These are phyloP conservation scores for Rissa tridactyla DNA, from an alignment of 2,113 vertebrate genomes.

Conservation along the genomic window DNA sequence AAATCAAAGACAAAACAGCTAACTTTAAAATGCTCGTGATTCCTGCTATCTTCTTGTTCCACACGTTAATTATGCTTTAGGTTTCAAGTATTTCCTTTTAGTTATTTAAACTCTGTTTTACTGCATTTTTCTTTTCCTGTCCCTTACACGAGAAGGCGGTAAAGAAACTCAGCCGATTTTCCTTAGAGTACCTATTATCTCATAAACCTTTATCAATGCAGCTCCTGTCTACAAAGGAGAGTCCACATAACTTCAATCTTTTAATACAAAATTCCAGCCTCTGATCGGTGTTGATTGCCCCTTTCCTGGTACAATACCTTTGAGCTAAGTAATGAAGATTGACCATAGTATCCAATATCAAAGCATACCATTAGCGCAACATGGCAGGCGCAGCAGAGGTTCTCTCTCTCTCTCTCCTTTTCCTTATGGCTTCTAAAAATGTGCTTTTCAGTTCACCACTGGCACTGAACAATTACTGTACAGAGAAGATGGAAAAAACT, in stretches of 20 bases:
- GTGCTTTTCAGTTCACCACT: background rate
- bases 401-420: background rate
- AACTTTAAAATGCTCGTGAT: background rate
- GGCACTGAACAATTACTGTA: constrained; percentile 15
- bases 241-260: background rate
- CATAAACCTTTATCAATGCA: background rate
- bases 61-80: background rate
- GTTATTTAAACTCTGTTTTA: background rate
- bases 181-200: background rate
- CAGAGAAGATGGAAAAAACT: constrained; percentile 45
- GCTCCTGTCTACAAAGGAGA: background rate
- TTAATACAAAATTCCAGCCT: background rate
- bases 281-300: background rate
- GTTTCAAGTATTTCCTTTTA: constrained; percentile 7
- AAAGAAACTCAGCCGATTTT: background rate
- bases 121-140: background rate
- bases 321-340: constrained; percentile 1
- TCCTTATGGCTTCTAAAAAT: background rate
- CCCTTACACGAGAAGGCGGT: background rate
- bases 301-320: background rate
- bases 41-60: background rate
- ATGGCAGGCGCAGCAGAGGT: background rate
- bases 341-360: constrained; percentile 22
- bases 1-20: background rate
- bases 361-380: background rate